phyloP scores from a whole-genome alignment of 2,888 invertebrate genomes.

The Drosophila robusta region DNA sequence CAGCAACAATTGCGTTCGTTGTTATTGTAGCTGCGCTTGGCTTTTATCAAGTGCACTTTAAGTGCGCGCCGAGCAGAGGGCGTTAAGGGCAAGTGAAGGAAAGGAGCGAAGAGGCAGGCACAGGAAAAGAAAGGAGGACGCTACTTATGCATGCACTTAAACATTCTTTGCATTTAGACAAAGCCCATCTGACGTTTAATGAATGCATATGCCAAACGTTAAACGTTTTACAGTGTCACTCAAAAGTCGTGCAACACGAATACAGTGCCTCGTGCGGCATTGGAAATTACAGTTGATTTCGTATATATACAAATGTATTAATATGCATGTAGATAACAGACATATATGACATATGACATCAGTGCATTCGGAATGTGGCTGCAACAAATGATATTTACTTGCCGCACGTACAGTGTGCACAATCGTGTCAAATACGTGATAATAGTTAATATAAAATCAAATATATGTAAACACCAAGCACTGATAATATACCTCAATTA shows the following conservation, averaged over 20 bases:
- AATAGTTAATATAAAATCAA: constrained; percentile 7
- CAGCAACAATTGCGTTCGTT: constrained; percentile 31
- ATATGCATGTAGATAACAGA: constrained; percentile 25
- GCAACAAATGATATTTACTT: constrained; percentile 11
- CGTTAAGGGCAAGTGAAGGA: neutral
- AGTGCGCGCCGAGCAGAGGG: constrained; percentile 25
- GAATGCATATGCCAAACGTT: constrained; percentile 50
- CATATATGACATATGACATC: constrained; percentile 38
- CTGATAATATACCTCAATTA: constrained; percentile 1
- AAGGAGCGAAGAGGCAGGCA: neutral
- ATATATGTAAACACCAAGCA: constrained; percentile 2
- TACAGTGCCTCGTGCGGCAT: constrained; percentile 28
- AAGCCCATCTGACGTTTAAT: constrained; percentile 42
- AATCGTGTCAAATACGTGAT: constrained; percentile 30
- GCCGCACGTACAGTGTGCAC: constrained; percentile 23
- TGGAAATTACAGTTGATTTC: constrained; percentile 18
- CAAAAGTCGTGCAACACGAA: constrained; percentile 50
- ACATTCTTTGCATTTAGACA: constrained; percentile 57
- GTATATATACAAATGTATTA: constrained; percentile 1
- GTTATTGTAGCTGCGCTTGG: constrained; percentile 43
- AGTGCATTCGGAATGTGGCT: constrained; percentile 31
- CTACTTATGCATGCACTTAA: constrained; percentile 64
- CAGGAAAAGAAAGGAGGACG: constrained; percentile 17
- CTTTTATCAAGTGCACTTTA: constrained; percentile 69
- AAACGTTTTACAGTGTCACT: constrained; percentile 47